A percentile compares a stretch with the other conserved stretches of the same genome.
phyloP scores from a whole-genome alignment of 2,113 vertebrate genomes.

The Ptychochromis oligacanthus region DNA sequence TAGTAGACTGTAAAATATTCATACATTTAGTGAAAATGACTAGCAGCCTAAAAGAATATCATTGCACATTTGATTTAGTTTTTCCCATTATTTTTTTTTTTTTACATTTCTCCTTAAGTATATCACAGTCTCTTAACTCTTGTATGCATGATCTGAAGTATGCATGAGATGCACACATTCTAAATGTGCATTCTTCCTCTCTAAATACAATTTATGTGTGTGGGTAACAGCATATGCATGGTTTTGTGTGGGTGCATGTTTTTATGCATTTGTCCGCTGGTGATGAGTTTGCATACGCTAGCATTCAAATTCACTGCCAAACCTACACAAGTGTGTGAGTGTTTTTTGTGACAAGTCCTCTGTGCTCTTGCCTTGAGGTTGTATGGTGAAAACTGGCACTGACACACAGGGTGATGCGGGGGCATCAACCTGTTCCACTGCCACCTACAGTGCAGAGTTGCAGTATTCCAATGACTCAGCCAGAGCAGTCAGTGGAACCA shows the following conservation, averaged over 20 bases:
- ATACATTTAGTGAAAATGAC: background rate
- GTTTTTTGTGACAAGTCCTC: conserved; percentile 30
- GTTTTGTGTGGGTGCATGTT: background rate
- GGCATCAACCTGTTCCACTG: conserved; percentile 35
- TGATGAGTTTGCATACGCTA: background rate
- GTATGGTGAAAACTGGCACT: conserved; percentile 28
- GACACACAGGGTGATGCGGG: conserved; percentile 10
- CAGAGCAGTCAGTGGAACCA: conserved; percentile 72
- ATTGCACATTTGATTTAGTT: background rate
- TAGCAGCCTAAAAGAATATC: background rate
- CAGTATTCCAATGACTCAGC: conserved; percentile 66
- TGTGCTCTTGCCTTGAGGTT: conserved; percentile 9
- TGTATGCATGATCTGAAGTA: background rate
- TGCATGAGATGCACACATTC: background rate
- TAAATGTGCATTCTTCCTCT: background rate
- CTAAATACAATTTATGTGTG: background rate
- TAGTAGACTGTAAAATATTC: background rate
- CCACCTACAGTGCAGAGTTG: conserved; percentile 47
- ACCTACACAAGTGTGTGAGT: background rate
- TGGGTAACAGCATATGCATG: background rate
- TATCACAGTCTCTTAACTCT: background rate
- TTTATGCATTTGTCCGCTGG: conserved; percentile 5
- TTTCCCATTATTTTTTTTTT: background rate
- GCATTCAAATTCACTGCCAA: background rate
- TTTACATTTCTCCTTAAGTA: background rate